These are phyloP conservation scores for Nixonia krombeini DNA, from an alignment of 1,140 invertebrate genomes.

Conservation along the genomic window DNA sequence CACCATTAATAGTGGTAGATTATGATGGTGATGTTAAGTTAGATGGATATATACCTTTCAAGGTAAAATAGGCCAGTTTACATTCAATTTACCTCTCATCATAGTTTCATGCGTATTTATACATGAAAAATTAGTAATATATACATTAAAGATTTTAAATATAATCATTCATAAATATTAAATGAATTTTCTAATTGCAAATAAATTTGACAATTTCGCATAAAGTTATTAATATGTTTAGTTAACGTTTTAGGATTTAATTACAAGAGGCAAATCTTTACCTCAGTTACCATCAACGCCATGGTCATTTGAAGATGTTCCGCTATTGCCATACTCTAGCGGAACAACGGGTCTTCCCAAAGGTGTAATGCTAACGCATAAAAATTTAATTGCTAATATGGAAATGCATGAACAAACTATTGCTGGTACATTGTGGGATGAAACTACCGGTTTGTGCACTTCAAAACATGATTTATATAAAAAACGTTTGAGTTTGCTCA, in stretches of 20 bases:
- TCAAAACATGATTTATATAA: no score
- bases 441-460: slow-evolving; percentile 2
- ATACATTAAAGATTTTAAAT: neutral
- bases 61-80: slow-evolving; percentile 26
- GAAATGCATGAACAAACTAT: slow-evolving; percentile 70
- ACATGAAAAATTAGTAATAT: no score
- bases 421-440: neutral
- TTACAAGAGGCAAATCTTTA: slow-evolving; percentile 59
- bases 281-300: slow-evolving; percentile 30
- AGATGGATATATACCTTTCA: slow-evolving; percentile 56
- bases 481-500: neutral
- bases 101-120: no score
- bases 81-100: neutral
- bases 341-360: slow-evolving; percentile 93
- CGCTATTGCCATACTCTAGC: slow-evolving; percentile 81
- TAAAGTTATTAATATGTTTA: no score
- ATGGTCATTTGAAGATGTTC: slow-evolving; percentile 67
- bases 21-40: slow-evolving; percentile 45
- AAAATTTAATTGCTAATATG: slow-evolving; percentile 81
- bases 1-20: slow-evolving; percentile 58
- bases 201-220: no score
- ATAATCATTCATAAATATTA: neutral
- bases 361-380: slow-evolving; percentile 89
- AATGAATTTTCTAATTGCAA: slow-evolving; percentile 19
- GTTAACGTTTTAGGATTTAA: no score